These are phyloP conservation scores for Phymorhynchus buccinoides DNA, from an alignment of 1,140 invertebrate genomes.

Conservation along the genomic window DNA sequence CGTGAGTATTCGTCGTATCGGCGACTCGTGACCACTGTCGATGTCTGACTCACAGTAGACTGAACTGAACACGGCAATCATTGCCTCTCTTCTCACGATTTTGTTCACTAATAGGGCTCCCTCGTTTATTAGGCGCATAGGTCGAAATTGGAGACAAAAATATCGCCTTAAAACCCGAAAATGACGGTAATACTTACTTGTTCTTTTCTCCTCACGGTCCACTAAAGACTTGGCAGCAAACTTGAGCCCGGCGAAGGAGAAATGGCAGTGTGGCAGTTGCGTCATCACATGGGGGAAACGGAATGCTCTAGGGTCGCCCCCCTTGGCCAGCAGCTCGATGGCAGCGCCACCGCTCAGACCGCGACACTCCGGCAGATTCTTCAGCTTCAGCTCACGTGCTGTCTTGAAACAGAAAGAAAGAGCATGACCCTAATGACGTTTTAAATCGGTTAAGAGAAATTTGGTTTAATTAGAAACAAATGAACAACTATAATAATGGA, in stretches of 20 bases:
- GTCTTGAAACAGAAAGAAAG: slow-evolving; percentile 74
- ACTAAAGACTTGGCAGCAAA: slow-evolving; percentile 76
- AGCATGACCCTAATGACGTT: too few relatives aligned
- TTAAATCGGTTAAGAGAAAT: too few relatives aligned
- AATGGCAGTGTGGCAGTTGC: slow-evolving; percentile 83
- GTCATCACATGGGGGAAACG: slow-evolving; percentile 78
- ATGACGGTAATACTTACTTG: slow-evolving; percentile 72
- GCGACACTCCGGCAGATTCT: slow-evolving; percentile 83
- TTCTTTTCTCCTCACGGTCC: slow-evolving; percentile 77
- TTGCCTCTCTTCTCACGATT: too few relatives aligned
- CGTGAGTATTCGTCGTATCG: too few relatives aligned
- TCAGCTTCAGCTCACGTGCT: slow-evolving; percentile 88
- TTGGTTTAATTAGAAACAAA: too few relatives aligned
- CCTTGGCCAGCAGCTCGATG: slow-evolving; percentile 85
- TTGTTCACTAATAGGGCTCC: too few relatives aligned
- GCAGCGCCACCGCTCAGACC: slow-evolving; percentile 86
- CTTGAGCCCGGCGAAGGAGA: slow-evolving; percentile 87
- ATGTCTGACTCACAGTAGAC: too few relatives aligned
- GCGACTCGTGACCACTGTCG: too few relatives aligned
- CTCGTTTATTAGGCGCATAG: too few relatives aligned
- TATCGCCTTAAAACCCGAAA: background rate
- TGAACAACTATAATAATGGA: too few relatives aligned
- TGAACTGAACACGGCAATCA: too few relatives aligned
- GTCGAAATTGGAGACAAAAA: too few relatives aligned
- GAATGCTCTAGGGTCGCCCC: slow-evolving; percentile 82